phyloP scores from a whole-genome alignment of 2,888 invertebrate species.

The Mythimna vitellina region DNA sequence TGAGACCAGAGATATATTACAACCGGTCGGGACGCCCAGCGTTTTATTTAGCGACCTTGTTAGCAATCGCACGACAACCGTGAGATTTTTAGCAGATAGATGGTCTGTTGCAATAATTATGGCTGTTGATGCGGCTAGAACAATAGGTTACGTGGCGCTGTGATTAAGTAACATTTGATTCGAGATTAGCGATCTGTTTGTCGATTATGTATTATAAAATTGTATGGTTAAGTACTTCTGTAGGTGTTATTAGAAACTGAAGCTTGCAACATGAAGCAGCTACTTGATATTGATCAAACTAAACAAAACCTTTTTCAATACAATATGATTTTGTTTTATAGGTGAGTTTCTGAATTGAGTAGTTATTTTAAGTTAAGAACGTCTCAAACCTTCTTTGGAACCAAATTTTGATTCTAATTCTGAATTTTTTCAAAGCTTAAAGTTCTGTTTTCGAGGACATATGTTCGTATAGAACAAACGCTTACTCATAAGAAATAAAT shows the following conservation, averaged over 20 bases:
- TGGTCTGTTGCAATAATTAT: conserved; percentile 44
- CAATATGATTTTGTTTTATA: no score
- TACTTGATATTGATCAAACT: background rate
- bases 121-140: conserved; percentile 27
- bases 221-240: conserved; percentile 1
- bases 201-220: conserved; percentile 21
- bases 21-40: conserved; percentile 68
- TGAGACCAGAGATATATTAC: conserved; percentile 57
- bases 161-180: conserved; percentile 46
- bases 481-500: background rate
- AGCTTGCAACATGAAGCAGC: background rate
- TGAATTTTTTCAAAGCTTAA: no score
- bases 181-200: conserved; percentile 27
- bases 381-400: no score
- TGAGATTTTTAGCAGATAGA: conserved; percentile 52
- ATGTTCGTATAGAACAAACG: background rate
- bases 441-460: background rate
- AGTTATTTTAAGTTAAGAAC: no score
- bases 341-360: no score
- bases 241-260: background rate
- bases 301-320: background rate
- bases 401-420: no score
- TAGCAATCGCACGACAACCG: conserved; percentile 47
- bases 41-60: conserved; percentile 64
- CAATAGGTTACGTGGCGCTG: conserved; percentile 42